Evolutionary conservation across 2,888 invertebrate genomes (phyloP).

Genomic region (Pristionchus fissidentatus): DNA sequence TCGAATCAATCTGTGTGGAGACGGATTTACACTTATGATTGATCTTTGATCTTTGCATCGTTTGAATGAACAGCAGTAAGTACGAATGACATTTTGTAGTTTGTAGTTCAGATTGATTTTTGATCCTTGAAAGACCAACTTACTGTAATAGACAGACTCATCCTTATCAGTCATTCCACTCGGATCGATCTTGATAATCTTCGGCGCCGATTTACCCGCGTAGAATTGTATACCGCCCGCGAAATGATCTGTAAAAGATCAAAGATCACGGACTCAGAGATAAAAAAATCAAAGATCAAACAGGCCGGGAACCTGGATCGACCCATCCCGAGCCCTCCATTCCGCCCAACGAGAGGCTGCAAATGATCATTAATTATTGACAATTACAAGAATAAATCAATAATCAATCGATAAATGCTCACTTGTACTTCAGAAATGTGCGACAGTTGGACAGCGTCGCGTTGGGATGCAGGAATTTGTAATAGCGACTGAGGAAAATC

Average conservation of each 20-base stretch:
- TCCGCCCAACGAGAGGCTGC: neutral
- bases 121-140: neutral
- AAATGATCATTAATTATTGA: neutral
- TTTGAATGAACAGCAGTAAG: neutral
- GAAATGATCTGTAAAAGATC: too few relatives aligned
- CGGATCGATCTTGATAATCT: neutral
- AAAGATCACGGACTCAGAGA: too few relatives aligned
- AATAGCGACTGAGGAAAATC: neutral
- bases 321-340: neutral
- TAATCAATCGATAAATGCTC: too few relatives aligned
- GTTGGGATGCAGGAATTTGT: neutral
- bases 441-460: neutral
- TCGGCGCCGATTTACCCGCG: too few relatives aligned
- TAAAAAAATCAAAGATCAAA: too few relatives aligned
- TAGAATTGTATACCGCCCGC: too few relatives aligned
- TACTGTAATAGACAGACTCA: neutral
- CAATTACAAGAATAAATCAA: neutral
- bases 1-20: too few relatives aligned
- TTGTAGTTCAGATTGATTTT: neutral
- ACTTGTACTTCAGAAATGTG: too few relatives aligned
- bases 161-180: neutral
- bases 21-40: too few relatives aligned
- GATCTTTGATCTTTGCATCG: neutral
- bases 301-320: constrained; percentile 24
- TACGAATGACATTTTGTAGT: neutral